A percentile compares a stretch with the other conserved stretches of the same genome.
phyloP scores from a whole-genome alignment of 2,113 vertebrate genomes.

The Epinephelus lanceolatus region DNA sequence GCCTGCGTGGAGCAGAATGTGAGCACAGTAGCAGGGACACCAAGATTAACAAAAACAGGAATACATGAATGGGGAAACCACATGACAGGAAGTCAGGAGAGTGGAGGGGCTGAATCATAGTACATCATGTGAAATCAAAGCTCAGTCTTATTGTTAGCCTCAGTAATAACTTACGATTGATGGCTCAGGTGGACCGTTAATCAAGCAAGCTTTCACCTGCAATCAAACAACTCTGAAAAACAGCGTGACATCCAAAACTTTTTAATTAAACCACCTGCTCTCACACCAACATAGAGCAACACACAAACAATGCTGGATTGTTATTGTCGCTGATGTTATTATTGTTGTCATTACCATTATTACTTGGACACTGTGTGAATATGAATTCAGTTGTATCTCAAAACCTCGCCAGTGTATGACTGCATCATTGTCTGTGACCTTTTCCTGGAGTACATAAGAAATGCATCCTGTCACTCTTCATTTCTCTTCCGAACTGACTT shows the following conservation, averaged over 20 bases:
- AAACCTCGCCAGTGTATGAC: background rate
- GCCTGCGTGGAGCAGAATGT: background rate
- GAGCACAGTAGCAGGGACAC: background rate
- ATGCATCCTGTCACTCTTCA: slow-evolving; percentile 1
- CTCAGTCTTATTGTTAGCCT: background rate
- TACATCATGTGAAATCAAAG: background rate
- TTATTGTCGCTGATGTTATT: background rate
- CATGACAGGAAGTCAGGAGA: background rate
- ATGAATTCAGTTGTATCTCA: slow-evolving; percentile 5
- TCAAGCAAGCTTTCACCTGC: background rate
- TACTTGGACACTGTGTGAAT: slow-evolving; percentile 3
- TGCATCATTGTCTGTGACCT: slow-evolving; percentile 13
- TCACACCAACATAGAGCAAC: background rate
- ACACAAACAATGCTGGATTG: background rate
- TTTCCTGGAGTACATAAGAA: slow-evolving; percentile 16
- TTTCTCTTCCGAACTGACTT: background rate
- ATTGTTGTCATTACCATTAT: background rate
- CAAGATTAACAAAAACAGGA: background rate
- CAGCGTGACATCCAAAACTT: background rate
- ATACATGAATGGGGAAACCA: background rate
- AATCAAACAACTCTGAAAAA: background rate
- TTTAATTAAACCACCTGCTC: slow-evolving; percentile 16
- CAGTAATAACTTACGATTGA: background rate
- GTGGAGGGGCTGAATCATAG: background rate
- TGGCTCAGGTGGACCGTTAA: background rate